Base-by-base conservation (phyloP, 2,888 invertebrate genomes). In the Leptarthrus brevirostris region DNA sequence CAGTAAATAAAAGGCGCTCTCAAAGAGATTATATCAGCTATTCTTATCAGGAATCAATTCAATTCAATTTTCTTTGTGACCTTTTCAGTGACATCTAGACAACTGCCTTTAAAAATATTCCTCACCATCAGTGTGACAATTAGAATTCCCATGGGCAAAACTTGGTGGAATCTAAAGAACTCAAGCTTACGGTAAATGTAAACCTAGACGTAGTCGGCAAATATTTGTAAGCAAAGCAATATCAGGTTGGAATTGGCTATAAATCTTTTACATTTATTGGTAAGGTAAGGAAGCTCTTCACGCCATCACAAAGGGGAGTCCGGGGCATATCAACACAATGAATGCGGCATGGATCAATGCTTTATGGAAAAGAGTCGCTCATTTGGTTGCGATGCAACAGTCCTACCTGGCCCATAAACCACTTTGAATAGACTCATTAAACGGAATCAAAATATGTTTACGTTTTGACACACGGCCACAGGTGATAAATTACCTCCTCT, bases 371-470 rank as follows among this genome's bases (percentile, higher is more conserved):
- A 36, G 56, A 58, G 54, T 18, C 40, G 34, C 71, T 56, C 56
- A 49, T 72, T 56, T 47, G 72, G 72, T 49, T 72, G 47, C 49
- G 72, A 2, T 72, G 47, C 54, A 44, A 14, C 56, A 56, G 24
- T 14, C 34, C 47, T 52, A 52, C 73, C 52, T 20, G 61, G 61
- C 24, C 73, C 73, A 73, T 73, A 73, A 73, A 73, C 64, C 73
- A 73, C 73, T 73, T 61, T 73, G 64, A 73, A 73, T 73, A 73
- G 73, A 73, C 73, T 73, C 73, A 73, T 73, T 73, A 73, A 73
- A 73, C 49, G 52, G 64, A 73, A 73, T 73, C 73, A 73, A 73
- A 73, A 73, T 73, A 73, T 73, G 73, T 73, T 73, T 73, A 73
- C 73, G 61, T 73, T 73, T 73, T 73, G 64, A 73, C 58, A 72